Evolutionary conservation across 2,797 vertebrate genomes (phyloP), one percentile per base, ranked within the genome.

Genomic region (Sebastiscus albofasciatus): DNA sequence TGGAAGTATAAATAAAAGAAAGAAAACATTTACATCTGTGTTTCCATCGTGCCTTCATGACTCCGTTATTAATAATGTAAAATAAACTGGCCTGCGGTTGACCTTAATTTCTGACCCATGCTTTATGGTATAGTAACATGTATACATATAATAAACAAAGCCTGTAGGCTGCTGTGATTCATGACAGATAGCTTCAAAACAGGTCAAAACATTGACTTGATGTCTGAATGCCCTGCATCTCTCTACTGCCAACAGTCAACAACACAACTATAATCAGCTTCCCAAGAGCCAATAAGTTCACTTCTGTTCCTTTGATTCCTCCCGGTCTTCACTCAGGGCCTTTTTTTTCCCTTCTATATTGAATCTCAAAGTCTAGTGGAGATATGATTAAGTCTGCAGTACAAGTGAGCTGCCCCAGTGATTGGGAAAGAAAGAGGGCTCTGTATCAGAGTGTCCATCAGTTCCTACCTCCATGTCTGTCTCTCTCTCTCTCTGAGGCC

Each of bases 391-490:
- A 76, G 60, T 73, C 69, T 65, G 31, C 31, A 49, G 56, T 11
- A 6, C 14, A 54, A 75, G 42, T 24, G 56, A 33, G 75, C 33
- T 55, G 54, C 46, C 67, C 55, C 20, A 16, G 22, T 79, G 69
- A 74, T 64, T 82, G 52, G 29, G 39, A 26, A 69, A 46, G 67
- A 74, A 75, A 72, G n/a, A 67, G 26, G 20, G 8, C n/a, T 81
- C n/a, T 71, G 55, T 72, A 81, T 84, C 67, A 67, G 71, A 85
- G 71, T 67, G 69, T 82, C 76, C 80, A 84, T 90, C 83, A 68
- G 79, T 49, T 67, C 36, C 74, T 33, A 74, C 79, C 62, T 82
- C 42, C 27, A 26, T 62, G 39, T 77, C 70, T 75, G 59, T 62
- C 2, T 42, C 39, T 42, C 39, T 42, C 39, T 62, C 81, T 75